Percentiles rank a stretch among this genome's conserved stretches.
Evolutionary conservation across 2,797 vertebrate species (phyloP).

Genomic region (Mionectes olivaceus): DNA sequence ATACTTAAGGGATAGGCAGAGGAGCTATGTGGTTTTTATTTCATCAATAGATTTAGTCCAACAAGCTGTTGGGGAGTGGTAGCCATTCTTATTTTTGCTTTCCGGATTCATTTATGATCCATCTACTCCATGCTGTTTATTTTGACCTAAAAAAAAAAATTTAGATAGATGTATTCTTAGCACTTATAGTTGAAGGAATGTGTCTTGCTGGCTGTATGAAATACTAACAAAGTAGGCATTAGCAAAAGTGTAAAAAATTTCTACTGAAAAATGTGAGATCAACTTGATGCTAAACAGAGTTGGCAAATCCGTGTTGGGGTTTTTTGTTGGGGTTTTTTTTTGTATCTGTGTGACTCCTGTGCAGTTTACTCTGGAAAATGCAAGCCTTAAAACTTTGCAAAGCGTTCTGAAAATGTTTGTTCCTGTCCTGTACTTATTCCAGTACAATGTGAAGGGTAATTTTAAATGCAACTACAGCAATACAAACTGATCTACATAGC

Average conservation of each 20-base stretch:
- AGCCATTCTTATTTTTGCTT: not conserved
- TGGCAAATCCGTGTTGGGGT: not conserved
- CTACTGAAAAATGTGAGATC: not conserved
- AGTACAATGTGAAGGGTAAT: not conserved
- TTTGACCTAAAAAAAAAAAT: not conserved
- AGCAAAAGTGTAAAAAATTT: not conserved
- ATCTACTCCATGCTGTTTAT: not conserved
- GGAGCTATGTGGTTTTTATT: not conserved
- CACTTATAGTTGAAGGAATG: not conserved
- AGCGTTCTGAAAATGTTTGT: constrained; percentile 3
- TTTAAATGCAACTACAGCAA: not conserved
- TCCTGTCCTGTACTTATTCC: not conserved
- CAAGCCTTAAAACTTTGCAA: not conserved
- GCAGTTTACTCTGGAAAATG: not conserved
- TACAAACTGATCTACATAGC: constrained; percentile 22
- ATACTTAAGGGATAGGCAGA: not conserved
- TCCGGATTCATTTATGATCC: not conserved
- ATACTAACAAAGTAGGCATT: not conserved
- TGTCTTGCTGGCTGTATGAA: not conserved
- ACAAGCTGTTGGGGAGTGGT: not conserved
- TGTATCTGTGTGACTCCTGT: not conserved
- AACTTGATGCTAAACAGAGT: not conserved
- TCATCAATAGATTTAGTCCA: not conserved
- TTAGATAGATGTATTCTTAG: not conserved
- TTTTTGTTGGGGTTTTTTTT: not conserved